Base-by-base conservation (phyloP, 2,113 vertebrate genomes). In the Ageneiosus marmoratus region DNA sequence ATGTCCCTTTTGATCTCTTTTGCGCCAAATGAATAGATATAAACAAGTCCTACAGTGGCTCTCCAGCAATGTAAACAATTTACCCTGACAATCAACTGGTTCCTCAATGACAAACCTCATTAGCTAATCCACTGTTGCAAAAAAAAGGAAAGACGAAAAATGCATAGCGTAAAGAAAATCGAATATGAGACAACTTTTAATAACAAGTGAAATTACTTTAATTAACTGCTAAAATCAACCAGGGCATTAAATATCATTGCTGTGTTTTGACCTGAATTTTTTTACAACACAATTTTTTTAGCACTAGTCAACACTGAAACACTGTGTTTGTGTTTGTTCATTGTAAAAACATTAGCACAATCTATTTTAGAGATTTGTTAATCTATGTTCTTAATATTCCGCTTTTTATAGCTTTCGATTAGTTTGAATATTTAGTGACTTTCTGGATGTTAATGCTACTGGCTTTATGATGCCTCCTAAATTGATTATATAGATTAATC, bases 41-140 rank as follows among this genome's bases (percentile, higher is more conserved):
- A 53, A 53, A 76, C 53, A 76, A 22, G 16, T 48, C n/a, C 24
- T 48, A 48, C 22, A 48, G 24, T 27, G 8, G 18, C 18, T 55
- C 73, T 75, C 27, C 46, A 51, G 44, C n/a, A 32, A 76, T 76
- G 29, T 55, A 20, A 55, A 76, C 50, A 76, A 55, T 55, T 55
- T 51, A 51, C 20, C 37, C 50, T 24, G 50, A 76, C 73, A 76
- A 55, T 32, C 72, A 32, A 20, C 27, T 16, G 9, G 27, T 11
- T 74, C 48, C 48, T 29, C 72, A 74, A 11, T 15, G 18, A 51
- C 10, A 1, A n/a, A 46, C 72, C 27, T 51, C 20, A 51, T 32
- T 8, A 15, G 1, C 70, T 1, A 37, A 72, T n/a, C 12, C n/a
- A 46, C 67, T 11, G 9, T 5, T 50, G 70, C 44, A 50, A 74